phyloP scores from a whole-genome alignment of 2,797 vertebrate genomes.

The Decapterus maruadsi region DNA sequence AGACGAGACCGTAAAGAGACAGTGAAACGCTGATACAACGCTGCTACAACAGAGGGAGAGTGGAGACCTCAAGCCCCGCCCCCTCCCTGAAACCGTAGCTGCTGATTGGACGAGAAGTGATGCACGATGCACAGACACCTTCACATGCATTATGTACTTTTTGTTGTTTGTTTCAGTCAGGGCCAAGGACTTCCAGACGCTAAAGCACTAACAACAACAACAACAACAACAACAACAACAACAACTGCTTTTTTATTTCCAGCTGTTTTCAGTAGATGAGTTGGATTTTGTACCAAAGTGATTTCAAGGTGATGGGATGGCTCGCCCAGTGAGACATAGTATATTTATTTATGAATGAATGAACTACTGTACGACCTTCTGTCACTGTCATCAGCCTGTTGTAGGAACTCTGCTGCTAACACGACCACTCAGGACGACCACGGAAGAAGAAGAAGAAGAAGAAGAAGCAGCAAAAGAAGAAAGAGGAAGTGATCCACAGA shows the following conservation, averaged over 20 bases:
- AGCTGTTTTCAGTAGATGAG: constrained; percentile 48
- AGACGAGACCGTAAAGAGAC: constrained; percentile 18
- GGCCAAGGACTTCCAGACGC: constrained; percentile 53
- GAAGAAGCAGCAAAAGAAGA: no score
- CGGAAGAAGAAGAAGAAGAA: no score
- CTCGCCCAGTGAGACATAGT: constrained; percentile 16
- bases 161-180: background rate
- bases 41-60: constrained; percentile 47
- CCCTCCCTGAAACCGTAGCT: constrained; percentile 46
- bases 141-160: constrained; percentile 17
- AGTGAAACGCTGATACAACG: constrained; percentile 14
- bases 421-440: constrained; percentile 76
- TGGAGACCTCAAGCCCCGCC: constrained; percentile 21
- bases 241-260: constrained; percentile 9
- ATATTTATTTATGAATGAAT: constrained; percentile 68
- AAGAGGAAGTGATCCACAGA: no score
- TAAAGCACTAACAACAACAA: constrained; percentile 68
- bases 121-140: constrained; percentile 17
- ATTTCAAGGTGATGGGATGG: constrained; percentile 46
- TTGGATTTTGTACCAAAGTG: constrained; percentile 71
- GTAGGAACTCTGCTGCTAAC: constrained; percentile 64
- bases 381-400: constrained; percentile 36
- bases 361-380: constrained; percentile 31
- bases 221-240: background rate
- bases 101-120: constrained; percentile 52